Base-by-base conservation (phyloP, 2,113 vertebrate species). In the Brienomyrus longianalis region DNA sequence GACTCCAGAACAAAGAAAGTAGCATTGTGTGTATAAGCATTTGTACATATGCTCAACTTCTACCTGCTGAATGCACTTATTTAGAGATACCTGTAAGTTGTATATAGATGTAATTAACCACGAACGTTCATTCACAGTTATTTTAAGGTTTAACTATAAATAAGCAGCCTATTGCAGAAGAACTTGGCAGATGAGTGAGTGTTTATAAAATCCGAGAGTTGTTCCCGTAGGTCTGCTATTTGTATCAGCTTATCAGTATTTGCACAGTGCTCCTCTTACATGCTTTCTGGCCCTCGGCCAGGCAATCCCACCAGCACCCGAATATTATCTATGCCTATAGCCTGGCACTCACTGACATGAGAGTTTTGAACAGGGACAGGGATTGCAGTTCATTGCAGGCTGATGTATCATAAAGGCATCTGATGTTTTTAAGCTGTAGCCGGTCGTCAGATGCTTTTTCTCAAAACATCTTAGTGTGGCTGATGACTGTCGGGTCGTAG, bases 121-220 rank as follows among this genome's bases (percentile, higher is more conserved):
- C 10, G 5, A 80, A 80, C 6, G 35, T 43, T 35, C 74, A 21
- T 43, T 80, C 31, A 74, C 11, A 80, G 35, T 39, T 80, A 80
- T 80, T 43, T 80, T 43, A 39, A 80, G 74, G 74, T 15, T 80
- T 80, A 70, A 27, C 62, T 70, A 70, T 70, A 70, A 70, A 70
- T 70, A 70, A 70, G 39, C 17, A n/a, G 83, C 45, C 43, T 86
- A 51, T 86, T 86, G 83, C 45, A 51, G 31, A 86, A 50, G 83
- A 51, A 51, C n/a, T 86, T 50, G 45, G 19, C 43, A 86, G 48
- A 48, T 27, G 83, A 47, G 35, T 27, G 15, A 45, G 23, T 86
- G 83, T 86, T 86, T 86, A 48, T 86, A 51, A 86, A 86, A 51
- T n/a, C 45, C 6, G n/a, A 86, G n/a, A 51, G 83, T 86, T 50